Conservation (phyloP, 2,797 vertebrate genomes). For the Pseudochromis fuscus region DNA sequence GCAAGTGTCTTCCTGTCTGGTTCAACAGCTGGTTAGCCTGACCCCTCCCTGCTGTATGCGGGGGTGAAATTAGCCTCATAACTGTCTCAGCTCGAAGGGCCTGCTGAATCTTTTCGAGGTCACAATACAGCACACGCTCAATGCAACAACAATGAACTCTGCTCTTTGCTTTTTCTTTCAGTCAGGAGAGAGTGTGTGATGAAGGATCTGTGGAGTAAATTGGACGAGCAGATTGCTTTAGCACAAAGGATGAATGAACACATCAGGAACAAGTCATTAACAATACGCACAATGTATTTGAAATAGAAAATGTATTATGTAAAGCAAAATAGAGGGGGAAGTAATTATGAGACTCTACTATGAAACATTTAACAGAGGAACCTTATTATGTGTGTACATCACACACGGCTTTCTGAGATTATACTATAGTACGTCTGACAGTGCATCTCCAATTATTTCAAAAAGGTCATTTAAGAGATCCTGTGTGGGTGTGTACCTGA, state of each 20-base stretch:
- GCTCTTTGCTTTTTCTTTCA: conserved; percentile 69
- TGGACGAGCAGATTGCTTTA: conserved; percentile 78
- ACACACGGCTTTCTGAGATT: conserved; percentile 9
- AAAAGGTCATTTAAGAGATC: not conserved
- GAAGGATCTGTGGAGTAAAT: conserved; percentile 70
- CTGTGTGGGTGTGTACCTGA: conserved; percentile 23
- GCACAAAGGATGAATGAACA: conserved; percentile 80
- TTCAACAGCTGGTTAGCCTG: conserved; percentile 48
- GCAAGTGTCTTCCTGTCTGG: conserved; percentile 38
- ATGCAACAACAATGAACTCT: conserved; percentile 69
- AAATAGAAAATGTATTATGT: conserved; percentile 69
- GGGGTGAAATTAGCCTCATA: conserved; percentile 79
- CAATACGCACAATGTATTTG: conserved; percentile 66
- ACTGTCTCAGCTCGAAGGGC: conserved; percentile 69
- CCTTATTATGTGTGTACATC: conserved; percentile 1
- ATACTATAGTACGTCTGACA: not conserved
- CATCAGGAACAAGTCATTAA: conserved; percentile 77
- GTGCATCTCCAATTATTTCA: not conserved
- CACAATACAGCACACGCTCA: conserved; percentile 76
- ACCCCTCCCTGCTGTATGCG: conserved; percentile 59
- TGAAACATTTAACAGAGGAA: conserved; percentile 41
- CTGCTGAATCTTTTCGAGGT: conserved; percentile 77
- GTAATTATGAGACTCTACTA: conserved; percentile 71
- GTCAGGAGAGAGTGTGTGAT: conserved; percentile 65
- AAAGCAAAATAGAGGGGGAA: conserved; percentile 44